Percentiles rank a stretch among this genome's conserved stretches.
Conservation (phyloP, 2,888 invertebrate species). For the Keiferia lycopersicella region DNA sequence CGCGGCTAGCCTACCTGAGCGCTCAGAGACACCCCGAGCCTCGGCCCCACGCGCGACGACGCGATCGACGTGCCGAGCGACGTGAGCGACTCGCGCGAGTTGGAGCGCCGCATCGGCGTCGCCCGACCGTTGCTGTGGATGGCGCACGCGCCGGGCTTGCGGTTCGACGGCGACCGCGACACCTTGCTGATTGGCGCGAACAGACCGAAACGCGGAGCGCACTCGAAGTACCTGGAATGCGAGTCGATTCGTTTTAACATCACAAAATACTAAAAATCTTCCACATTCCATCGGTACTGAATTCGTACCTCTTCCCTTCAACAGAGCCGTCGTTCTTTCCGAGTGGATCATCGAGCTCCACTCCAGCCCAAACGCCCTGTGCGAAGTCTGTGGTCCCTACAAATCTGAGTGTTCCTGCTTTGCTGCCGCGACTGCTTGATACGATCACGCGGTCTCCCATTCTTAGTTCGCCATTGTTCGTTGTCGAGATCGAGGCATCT, state of each 20-base stretch:
- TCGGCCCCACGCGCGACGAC: conserved; percentile 84
- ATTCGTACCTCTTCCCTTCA: conserved; percentile 90
- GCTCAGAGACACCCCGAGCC: conserved; percentile 87
- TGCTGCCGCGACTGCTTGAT: conserved; percentile 91
- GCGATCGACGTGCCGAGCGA: conserved; percentile 83
- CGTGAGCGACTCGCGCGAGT: conserved; percentile 93
- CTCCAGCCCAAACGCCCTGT: conserved; percentile 96
- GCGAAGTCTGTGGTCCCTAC: conserved; percentile 96
- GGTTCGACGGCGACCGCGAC: conserved; percentile 89
- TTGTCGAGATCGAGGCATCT: conserved; percentile 76
- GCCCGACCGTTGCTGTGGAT: conserved; percentile 84
- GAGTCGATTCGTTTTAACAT: conserved; percentile 22
- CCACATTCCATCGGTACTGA: not conserved
- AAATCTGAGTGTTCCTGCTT: conserved; percentile 92
- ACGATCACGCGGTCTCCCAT: conserved; percentile 96
- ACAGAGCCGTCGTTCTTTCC: conserved; percentile 99
- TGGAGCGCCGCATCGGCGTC: conserved; percentile 84
- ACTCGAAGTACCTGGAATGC: conserved; percentile 93
- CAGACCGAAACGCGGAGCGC: conserved; percentile 93
- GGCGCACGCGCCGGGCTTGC: conserved; percentile 83
- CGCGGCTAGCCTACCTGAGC: conserved; percentile 84
- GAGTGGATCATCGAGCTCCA: conserved; percentile 95
- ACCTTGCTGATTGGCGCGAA: conserved; percentile 97
- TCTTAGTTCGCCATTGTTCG: conserved; percentile 83
- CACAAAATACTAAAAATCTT: not conserved